Conservation (phyloP, 1,140 invertebrate genomes). For the Lethrus apterus region DNA sequence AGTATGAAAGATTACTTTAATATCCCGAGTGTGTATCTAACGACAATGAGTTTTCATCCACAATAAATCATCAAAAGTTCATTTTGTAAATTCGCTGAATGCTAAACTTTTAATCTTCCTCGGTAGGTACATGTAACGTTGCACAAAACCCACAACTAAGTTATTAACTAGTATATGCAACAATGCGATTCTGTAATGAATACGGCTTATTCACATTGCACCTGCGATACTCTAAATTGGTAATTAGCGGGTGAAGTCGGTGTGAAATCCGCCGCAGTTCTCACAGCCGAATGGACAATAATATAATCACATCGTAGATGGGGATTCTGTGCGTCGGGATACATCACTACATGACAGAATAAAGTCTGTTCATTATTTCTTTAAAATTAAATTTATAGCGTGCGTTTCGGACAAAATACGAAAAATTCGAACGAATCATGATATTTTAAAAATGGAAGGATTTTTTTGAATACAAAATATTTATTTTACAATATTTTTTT, state of each 20-base stretch:
- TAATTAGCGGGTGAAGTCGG: slow-evolving; percentile 41
- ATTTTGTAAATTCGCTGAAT: slow-evolving; percentile 1
- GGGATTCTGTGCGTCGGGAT: slow-evolving; percentile 10
- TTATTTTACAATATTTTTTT: no score
- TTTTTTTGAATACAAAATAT: no score
- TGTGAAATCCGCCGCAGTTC: slow-evolving; percentile 39
- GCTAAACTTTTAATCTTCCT: slow-evolving; percentile 11
- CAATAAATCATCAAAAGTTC: slow-evolving; percentile 9
- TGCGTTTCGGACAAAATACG: no score
- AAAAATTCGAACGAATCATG: no score
- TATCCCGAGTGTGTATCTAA: not conserved
- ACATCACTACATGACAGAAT: slow-evolving; percentile 2
- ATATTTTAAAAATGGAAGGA: no score
- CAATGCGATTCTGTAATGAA: slow-evolving; percentile 35
- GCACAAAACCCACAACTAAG: slow-evolving; percentile 27
- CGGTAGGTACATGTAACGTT: slow-evolving; percentile 5
- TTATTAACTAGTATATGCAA: slow-evolving; percentile 32
- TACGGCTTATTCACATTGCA: slow-evolving; percentile 31
- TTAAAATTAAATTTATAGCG: no score
- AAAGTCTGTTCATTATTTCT: no score
- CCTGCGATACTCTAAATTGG: slow-evolving; percentile 39
- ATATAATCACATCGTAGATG: slow-evolving; percentile 29
- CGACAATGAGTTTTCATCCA: not conserved
- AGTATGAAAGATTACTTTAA: no score
- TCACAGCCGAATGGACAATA: slow-evolving; percentile 37